Evolutionary conservation across 1,140 invertebrate genomes (phyloP).

Genomic region (Drosophila willistoni): DNA sequence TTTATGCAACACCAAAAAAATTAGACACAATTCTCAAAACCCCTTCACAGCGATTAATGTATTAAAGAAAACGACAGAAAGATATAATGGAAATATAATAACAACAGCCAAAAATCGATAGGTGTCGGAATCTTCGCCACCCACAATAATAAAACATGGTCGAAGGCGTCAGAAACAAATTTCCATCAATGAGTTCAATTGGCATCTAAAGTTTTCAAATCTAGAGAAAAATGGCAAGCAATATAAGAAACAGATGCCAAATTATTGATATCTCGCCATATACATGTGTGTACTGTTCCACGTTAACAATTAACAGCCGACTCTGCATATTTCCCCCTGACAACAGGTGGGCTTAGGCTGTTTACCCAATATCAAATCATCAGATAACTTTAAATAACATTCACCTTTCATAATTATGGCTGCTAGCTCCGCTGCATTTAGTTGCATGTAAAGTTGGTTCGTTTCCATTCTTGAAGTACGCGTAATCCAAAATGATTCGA

Average conservation of each 20-base stretch:
- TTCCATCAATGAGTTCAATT: background rate
- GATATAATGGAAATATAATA: background rate
- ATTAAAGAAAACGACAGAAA: background rate
- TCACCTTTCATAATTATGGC: conserved; percentile 82
- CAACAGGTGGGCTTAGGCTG: conserved; percentile 11
- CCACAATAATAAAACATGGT: background rate
- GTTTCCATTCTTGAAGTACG: conserved; percentile 41
- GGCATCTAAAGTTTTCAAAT: background rate
- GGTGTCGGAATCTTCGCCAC: background rate
- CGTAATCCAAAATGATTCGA: conserved; percentile 62
- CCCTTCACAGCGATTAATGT: background rate
- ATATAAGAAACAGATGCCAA: conserved; percentile 4
- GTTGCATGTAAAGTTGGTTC: conserved; percentile 73
- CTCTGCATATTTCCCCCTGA: background rate
- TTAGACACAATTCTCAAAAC: too few relatives aligned
- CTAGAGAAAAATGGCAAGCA: conserved; percentile 2
- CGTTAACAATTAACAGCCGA: conserved; percentile 38
- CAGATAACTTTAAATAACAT: conserved; percentile 6
- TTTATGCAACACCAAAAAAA: background rate
- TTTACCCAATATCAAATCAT: background rate
- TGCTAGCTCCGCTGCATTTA: conserved; percentile 73
- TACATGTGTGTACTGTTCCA: background rate
- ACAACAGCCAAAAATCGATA: background rate
- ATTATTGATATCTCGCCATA: background rate
- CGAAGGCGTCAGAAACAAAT: conserved; percentile 5